Evolutionary conservation across 1,140 invertebrate genomes (phyloP), one percentile per base, ranked within the genome.

Genomic region (Stenopsyche tienmushanensis): DNA sequence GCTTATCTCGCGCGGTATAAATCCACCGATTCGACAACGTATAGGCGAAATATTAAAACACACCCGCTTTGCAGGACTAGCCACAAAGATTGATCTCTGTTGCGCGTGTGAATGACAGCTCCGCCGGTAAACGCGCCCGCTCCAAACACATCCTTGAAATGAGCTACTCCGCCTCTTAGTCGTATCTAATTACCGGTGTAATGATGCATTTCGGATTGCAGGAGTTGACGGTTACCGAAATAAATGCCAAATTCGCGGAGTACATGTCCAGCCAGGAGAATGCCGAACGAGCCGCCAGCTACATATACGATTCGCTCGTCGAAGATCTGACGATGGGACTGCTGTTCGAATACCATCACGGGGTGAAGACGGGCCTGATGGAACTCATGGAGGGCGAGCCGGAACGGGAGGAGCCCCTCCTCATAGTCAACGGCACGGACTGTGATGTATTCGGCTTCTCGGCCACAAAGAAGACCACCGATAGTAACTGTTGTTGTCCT

Each of bases 401-500:
- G 1, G 87, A 89, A 71, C 85, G 88, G n/a, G 84, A 87, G 41
- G 80, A 83, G 3, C 80, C 83, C 1, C 85, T 84, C 64, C 83
- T 86, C 65, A 88, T 92, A 49, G 86, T 90, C 18, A 88, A 90
- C 74, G 83, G 85, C 24, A 85, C 86, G 13, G 91, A 92, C 23
- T 79, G 90, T 53, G 92, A 94, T 76, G 90, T 95, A 5, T 94
- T 94, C 77, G 92, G 92, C 0, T 88, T 93, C 71, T 87, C 88
- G 2, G 85, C 89, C 1, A 83, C 89, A 1, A 94, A 93, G 72
- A 94, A 94, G 75, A 87, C 88, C 2, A 87, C 90, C 49, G 90
- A 93, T 71, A 79, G 80, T 29, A 83, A 84, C 65, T 94, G 91
- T 75, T 86, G 87, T 0, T 96, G 93, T 78, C 93, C 93, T 0